Evolutionary conservation across 2,888 invertebrate species (phyloP), one percentile per base, ranked within the genome.

Genomic region (Xanthorhoe spadicearia): DNA sequence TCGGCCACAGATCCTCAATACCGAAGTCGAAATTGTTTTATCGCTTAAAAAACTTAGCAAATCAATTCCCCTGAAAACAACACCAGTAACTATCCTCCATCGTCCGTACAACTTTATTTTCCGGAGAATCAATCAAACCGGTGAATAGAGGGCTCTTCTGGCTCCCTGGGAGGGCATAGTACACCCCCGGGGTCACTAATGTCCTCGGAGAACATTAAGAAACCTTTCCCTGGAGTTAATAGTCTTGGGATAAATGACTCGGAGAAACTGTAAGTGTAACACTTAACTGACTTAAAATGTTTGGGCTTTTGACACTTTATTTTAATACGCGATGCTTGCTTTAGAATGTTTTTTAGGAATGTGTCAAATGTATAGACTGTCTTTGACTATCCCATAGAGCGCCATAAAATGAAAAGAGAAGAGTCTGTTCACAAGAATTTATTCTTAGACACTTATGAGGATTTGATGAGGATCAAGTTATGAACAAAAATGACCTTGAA

Each of bases 171-270:
- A 74, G 83, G 80, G 77, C 78, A 77, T 71, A 79, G 82, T 82
- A 81, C 84, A 3, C 84, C 82, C 81, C 73, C 83, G 81, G 85
- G 88, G 81, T 85, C 87, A 82, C 88, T 89, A 90, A 90, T 87
- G 86, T 83, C 77, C 81, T 79, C 73, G 74, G 81, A 82, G 82
- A 76, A 82, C 84, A 86, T 89, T 88, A 90, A 83, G 79, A 83
- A 84, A 84, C 84, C 84, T 86, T 86, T 80, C 82, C 80, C 78
- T 75, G 76, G 78, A 77, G 83, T 87, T 87, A 90, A 90, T 89
- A 85, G 87, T 53, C 38, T n/a, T 15, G 54, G 61, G 49, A 79
- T 74, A 66, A 66, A 66, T 66, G 57, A 61, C 53, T 17, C 55
- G 23, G 53, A 53, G 52, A 52, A 57, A 57, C 57, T 62, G 17